Base-by-base conservation (phyloP, 2,113 vertebrate species). In the Nestor notabilis region DNA sequence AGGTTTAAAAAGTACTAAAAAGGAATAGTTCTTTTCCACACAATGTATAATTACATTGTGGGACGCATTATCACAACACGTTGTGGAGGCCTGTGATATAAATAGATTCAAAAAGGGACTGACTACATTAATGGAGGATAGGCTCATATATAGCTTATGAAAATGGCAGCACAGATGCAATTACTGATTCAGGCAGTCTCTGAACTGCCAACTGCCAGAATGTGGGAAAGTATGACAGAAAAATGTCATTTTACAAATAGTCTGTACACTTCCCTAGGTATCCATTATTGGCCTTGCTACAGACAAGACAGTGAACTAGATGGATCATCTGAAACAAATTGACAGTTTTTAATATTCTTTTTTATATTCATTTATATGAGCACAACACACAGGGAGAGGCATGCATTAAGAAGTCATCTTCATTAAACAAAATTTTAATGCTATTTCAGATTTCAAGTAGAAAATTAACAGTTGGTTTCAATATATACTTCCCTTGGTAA, bases 381-480 rank as follows among this genome's bases (percentile, higher is more conserved):
- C 0, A 3, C 25, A 65, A 66, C 8, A 55, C 13, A 63, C 0
- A 0, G 12, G 29, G 25, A 75, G 13, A 75, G 15, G 21, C 37
- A 47, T 16, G 33, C 31, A 91, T 37, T 74, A 19, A 49, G 83
- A 78, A 61, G 4, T 3, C 49, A 6, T 9, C 12, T 44, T 83
- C 8, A 7, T 44, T 87, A 56, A 55, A 74, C 1, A 64, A 56
- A 61, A 72, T 25, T 46, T 6, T 64, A 63, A 58, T 39, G n/a
- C 9, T 55, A 29, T 55, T 90, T 85, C 79, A 55, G 46, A 68
- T 58, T 83, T 85, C 23, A 56, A 46, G 35, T n/a, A 66, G 53
- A 56, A 90, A 71, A 52, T 10, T 10, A 82, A 24, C n/a, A 56
- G 23, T 4, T 37, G 6, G 9, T 58, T 93, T 50, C 39, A n/a